Evolutionary conservation across 1,140 invertebrate species (phyloP), one percentile per base, ranked within the genome.

Genomic region (Acromyrmex charruanus): DNA sequence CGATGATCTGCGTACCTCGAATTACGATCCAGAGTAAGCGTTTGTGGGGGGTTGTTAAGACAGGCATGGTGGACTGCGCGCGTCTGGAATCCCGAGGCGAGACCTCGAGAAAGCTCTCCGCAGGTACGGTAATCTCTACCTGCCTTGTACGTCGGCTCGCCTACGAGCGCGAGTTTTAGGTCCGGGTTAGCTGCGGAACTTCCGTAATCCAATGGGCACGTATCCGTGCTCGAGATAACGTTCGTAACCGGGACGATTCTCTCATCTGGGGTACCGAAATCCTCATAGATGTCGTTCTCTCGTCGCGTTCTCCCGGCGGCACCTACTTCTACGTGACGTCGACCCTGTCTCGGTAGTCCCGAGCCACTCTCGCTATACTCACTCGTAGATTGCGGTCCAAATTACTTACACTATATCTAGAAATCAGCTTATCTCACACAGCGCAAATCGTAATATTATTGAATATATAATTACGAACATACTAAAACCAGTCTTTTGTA

Each of bases 141-240:
- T 68, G 39, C 77, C 63, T 44, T 80, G 77, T 69, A 61, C 18
- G 49, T 10, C 31, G 55, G 53, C n/a, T 21, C 49, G 61, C 3
- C 21, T 51, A 68, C 58, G 51, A 68, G 51, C 61, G n/a, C 74
- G 71, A 77, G 87, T 85, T 93, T 94, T 91, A 93, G 94, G 90
- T 92, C 87, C 68, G 84, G 90, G 90, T 92, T 91, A 90, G 93
- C 93, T 92, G 77, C 89, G 91, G 92, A 95, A 95, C 93, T 95
- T 95, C 93, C 92, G 94, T 94, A 95, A 94, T 94, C 92, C 91
- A 92, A 87, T 90, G 92, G 89, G 90, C 92, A 93, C 92, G 92
- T 92, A 92, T 92, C 90, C 89, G 65, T 71, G 85, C 65, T 85
- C 77, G 86, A 92, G 92, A 93, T 93, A 93, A 93, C 91, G 86